These are phyloP conservation scores for Archaeoteleia sp. DNA, from an alignment of 2,888 invertebrate species.

Conservation along the genomic window DNA sequence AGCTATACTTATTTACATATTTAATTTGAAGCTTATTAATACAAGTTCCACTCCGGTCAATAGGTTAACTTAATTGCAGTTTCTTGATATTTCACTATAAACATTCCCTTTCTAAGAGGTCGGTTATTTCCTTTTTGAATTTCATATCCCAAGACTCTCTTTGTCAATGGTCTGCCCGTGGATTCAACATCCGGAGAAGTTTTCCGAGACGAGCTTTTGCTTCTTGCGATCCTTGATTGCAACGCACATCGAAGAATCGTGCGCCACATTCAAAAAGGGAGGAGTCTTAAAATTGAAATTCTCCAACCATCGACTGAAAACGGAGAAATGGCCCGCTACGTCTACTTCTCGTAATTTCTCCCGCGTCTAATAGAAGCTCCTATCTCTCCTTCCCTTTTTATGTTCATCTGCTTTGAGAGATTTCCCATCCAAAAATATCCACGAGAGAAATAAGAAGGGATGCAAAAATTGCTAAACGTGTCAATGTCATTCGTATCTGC, in stretches of 20 bases:
- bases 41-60: too few relatives aligned
- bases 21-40: too few relatives aligned
- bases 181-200: conserved; percentile 2
- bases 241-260: conserved; percentile 36
- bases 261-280: conserved; percentile 36
- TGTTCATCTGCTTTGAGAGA: conserved; percentile 27
- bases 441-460: conserved; percentile 33
- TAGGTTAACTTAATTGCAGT: too few relatives aligned
- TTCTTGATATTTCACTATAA: too few relatives aligned
- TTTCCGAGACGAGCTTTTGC: conserved; percentile 21
- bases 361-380: conserved; percentile 34
- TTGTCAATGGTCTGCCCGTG: conserved; percentile 7
- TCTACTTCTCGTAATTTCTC: conserved; percentile 36
- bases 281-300: conserved; percentile 44
- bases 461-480: conserved; percentile 15
- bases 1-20: too few relatives aligned
- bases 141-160: conserved; percentile 9
- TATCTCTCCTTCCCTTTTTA: conserved; percentile 33
- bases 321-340: conserved; percentile 36
- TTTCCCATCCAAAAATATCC: conserved; percentile 35
- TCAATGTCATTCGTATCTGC: too few relatives aligned
- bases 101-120: too few relatives aligned
- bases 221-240: conserved; percentile 29
- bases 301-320: conserved; percentile 39
- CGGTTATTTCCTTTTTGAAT: conserved; percentile 11